Base-by-base conservation (phyloP, 2,113 vertebrate species). In the Peromyscus polionotus region DNA sequence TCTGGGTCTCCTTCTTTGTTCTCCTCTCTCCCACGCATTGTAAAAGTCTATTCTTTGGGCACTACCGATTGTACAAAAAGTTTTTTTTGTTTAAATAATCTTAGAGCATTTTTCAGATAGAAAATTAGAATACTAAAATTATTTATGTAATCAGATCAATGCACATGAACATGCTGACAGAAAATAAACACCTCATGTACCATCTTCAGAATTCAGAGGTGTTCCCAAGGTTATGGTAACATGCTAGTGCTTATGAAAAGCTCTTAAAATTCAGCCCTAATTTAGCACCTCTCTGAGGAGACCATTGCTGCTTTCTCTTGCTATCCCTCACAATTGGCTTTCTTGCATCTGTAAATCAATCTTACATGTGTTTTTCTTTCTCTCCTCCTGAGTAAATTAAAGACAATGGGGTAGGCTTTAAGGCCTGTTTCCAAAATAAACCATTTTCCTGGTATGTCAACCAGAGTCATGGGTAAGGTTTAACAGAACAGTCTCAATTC, bases 41-140 rank as follows among this genome's bases (percentile, higher is more conserved):
- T 61, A 96, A 95, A 95, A 89, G 51, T 14, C 16, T 95, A 59
- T 98, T 97, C 42, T 96, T 97, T 96, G 75, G 83, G 90, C 68
- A 95, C 6, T 16, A 75, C 24, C 90, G 42, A 59, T 48, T 96
- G 97, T 48, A 97, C 77, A 95, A 95, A 65, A 73, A 4, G 12
- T 42, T 42, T 92, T 73, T n/a, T 80, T 36, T 42, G 5, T 17
- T 26, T 54, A 19, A 42, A 42, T 22, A 86, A 87, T 72, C 84
- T 92, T 63, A 90, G 17, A 90, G 67, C 11, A 96, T 83, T 91
- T 97, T 95, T 93, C 42, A 94, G 48, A 31, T 70, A 4, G 95
- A 90, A 96, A 97, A 72, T 95, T 97, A 95, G 94, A 88, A 51
- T 93, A 96, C 9, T 81, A 93, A 51, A 90, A 31, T 17, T 96